A percentile compares a stretch with the other conserved stretches of the same genome.
Conservation (phyloP, 2,797 vertebrate species). For the Muscicapa striata region DNA sequence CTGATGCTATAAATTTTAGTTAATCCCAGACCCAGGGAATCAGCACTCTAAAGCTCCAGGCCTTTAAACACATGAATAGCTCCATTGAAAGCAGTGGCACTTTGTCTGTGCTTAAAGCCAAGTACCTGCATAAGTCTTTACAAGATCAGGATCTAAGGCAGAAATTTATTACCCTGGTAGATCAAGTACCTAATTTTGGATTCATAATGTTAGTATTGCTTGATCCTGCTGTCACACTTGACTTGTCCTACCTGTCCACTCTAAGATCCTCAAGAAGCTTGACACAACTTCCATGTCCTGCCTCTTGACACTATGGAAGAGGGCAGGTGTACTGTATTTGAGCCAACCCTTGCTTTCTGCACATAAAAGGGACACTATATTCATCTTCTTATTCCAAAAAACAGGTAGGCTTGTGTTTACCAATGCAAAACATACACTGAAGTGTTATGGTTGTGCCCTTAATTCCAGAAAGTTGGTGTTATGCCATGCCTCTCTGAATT, state of each 20-base stretch:
- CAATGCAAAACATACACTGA: neutral
- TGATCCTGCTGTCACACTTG: neutral
- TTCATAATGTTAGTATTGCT: neutral
- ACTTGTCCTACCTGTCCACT: neutral
- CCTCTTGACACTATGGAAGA: neutral
- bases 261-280: neutral
- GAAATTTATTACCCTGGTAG: neutral
- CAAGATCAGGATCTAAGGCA: neutral
- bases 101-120: constrained; percentile 2
- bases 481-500: neutral
- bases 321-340: neutral
- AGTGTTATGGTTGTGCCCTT: neutral
- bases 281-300: neutral
- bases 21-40: constrained; percentile 1
- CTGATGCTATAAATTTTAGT: constrained; percentile 34
- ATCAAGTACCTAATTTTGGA: neutral
- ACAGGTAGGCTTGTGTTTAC: neutral
- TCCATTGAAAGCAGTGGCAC: neutral
- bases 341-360: neutral
- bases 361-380: accelerated
- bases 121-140: neutral
- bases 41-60: neutral
- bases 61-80: constrained; percentile 32
- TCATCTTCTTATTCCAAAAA: neutral
- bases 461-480: neutral